Percentiles rank a stretch among this genome's conserved stretches.
Evolutionary conservation across 2,113 vertebrate species (phyloP).

Genomic region (Aphelocoma coerulescens): DNA sequence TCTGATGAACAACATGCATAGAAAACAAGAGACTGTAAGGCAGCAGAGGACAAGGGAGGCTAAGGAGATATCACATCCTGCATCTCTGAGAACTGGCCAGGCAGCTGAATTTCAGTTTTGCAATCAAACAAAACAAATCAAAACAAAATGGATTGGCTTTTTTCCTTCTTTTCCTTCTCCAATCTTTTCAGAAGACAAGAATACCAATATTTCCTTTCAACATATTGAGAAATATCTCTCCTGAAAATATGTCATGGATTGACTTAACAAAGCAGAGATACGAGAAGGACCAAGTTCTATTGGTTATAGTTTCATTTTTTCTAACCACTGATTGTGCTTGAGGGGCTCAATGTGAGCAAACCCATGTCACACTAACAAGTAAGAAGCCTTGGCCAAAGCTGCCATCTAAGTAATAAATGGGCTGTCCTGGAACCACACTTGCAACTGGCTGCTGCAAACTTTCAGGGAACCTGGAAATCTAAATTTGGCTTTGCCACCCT

Average conservation of each 20-base stretch:
- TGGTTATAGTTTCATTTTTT: neutral
- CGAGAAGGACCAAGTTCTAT: neutral
- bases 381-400: neutral
- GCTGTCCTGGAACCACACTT: neutral
- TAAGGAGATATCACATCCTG: neutral
- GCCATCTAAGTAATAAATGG: neutral
- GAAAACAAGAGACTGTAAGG: neutral
- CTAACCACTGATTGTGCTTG: neutral
- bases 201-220: neutral
- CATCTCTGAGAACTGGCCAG: neutral
- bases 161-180: neutral
- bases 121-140: neutral
- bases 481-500: neutral
- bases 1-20: neutral
- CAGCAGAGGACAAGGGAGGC: rapidly evolving
- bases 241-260: neutral
- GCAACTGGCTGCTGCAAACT: neutral
- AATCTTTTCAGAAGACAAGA: neutral
- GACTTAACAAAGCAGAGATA: neutral
- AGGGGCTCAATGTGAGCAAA: neutral
- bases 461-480: neutral
- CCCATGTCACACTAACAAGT: neutral
- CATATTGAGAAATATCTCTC: neutral
- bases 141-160: neutral
- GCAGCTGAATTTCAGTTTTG: neutral